phyloP scores from a whole-genome alignment of 1,140 invertebrate genomes.

The Euglossa dilemma region DNA sequence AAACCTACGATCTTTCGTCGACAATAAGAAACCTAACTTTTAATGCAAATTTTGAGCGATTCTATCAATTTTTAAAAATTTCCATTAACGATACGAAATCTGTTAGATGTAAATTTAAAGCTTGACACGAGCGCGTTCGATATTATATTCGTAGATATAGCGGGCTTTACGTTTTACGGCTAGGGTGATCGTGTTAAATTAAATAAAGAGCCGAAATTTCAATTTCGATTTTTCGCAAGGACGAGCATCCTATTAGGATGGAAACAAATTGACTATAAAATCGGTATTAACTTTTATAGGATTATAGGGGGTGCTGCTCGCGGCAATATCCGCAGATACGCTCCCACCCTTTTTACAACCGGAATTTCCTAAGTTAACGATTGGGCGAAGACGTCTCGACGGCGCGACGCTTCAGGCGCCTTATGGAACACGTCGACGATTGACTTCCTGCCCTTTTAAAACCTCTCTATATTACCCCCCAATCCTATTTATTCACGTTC shows the following conservation, averaged over 20 bases:
- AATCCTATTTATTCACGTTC: constrained; percentile 13
- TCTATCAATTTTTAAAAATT: too few relatives aligned
- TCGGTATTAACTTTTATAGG: constrained; percentile 25
- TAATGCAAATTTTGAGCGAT: too few relatives aligned
- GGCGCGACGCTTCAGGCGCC: constrained; percentile 4
- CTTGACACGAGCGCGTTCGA: too few relatives aligned
- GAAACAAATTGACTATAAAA: constrained; percentile 26
- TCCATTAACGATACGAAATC: too few relatives aligned
- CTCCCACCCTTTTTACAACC: constrained; percentile 14
- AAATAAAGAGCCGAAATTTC: background rate
- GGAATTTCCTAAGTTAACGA: constrained; percentile 30
- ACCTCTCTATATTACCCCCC: background rate
- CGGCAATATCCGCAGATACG: background rate
- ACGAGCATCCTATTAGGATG: constrained; percentile 3
- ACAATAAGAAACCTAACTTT: too few relatives aligned
- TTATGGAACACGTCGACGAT: background rate
- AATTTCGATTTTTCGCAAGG: constrained; percentile 21
- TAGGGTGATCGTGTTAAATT: background rate
- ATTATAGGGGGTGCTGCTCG: constrained; percentile 9
- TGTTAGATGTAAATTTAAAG: too few relatives aligned
- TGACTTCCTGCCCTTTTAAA: constrained; percentile 16
- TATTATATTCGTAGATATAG: too few relatives aligned
- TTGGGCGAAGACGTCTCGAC: background rate
- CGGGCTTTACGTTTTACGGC: too few relatives aligned
- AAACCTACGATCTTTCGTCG: too few relatives aligned